Base-by-base conservation (phyloP, 30 jellyfish, hydroid and myxozoan species). In the Nemopilema nomurai region DNA sequence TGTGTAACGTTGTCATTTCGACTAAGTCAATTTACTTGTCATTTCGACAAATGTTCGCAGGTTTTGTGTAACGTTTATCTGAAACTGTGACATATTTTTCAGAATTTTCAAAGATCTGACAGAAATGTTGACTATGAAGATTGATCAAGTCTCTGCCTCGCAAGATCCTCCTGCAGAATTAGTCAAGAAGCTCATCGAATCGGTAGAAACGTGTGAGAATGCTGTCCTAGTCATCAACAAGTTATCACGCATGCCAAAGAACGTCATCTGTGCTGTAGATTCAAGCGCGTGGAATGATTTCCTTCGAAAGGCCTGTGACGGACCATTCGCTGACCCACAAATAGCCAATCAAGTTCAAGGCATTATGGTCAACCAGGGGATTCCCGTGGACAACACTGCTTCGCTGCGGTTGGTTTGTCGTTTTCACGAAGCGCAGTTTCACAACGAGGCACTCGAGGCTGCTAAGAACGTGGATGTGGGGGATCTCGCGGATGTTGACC, bases 261-360 rank as follows among this genome's bases (percentile, higher is more conserved):
- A 71, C 24, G 64, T 71, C 49, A 70, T 83, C 20, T 23, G 22
- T 13, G 19, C 74, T 18, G 81, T 83, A 1, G 78, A 62, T n/a
- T 28, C 63, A 18, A 80, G 29, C 6, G 64, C 26, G 13, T 83
- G 91, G 91, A 83, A 83, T 49, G 80, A 51, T 21, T 83, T 83
- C 31, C 41, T 83, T 24, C 29, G 41, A 29, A 26, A 69, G 57
- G 50, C 86, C 1, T 83, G 86, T 64, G 57, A 25, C 63, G 86
- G 91, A 26, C 91, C 91, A 18, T 70, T 49, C 29, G 84, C 84
- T 16, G 26, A 83, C 49, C 50, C 71, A n/a, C 91, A 83, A 32
- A 30, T 23, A 8, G 91, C 91, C 6, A 83, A 62, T 75, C 91
- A 83, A 63, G 25, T 83, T 19, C 85, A 83, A 13, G 91, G 85